Evolutionary conservation across 2,888 invertebrate species (phyloP).

Genomic region (Eupeodes latifasciatus): DNA sequence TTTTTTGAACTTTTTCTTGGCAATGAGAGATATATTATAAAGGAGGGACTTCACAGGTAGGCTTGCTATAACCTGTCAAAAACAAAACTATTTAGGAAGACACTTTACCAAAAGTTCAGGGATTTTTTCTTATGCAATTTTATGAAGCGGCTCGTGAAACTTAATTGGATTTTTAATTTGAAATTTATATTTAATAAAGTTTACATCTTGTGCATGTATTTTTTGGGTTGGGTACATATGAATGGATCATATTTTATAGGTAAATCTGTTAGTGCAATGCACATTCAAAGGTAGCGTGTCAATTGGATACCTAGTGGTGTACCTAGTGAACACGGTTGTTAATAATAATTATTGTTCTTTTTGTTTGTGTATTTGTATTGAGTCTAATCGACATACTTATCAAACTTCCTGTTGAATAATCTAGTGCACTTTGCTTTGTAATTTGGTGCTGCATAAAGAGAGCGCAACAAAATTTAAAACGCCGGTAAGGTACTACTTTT

Average conservation of each 20-base stretch:
- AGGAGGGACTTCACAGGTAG: slow-evolving; percentile 15
- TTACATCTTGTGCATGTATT: background rate
- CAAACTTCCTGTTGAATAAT: background rate
- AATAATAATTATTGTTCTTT: background rate
- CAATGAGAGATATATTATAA: background rate
- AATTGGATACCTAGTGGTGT: background rate
- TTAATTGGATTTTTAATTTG: slow-evolving; percentile 28
- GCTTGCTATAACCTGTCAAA: slow-evolving; percentile 31
- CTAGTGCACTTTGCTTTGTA: background rate
- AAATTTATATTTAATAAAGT: slow-evolving; percentile 22
- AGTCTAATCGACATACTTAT: slow-evolving; percentile 7
- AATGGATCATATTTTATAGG: background rate
- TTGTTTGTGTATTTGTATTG: background rate
- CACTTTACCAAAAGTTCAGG: slow-evolving; percentile 51
- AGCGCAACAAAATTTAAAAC: background rate
- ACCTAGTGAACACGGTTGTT: background rate
- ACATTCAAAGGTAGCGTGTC: background rate
- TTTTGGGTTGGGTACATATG: background rate
- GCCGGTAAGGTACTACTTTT: background rate
- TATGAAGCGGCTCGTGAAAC: background rate
- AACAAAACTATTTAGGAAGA: slow-evolving; percentile 40
- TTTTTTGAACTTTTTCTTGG: slow-evolving; percentile 20
- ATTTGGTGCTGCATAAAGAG: background rate
- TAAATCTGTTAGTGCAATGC: background rate
- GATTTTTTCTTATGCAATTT: slow-evolving; percentile 37